A percentile compares a stretch with the other conserved stretches of the same genome.
phyloP scores from a whole-genome alignment of 2,797 vertebrate species.

The Bufotes viridis region DNA sequence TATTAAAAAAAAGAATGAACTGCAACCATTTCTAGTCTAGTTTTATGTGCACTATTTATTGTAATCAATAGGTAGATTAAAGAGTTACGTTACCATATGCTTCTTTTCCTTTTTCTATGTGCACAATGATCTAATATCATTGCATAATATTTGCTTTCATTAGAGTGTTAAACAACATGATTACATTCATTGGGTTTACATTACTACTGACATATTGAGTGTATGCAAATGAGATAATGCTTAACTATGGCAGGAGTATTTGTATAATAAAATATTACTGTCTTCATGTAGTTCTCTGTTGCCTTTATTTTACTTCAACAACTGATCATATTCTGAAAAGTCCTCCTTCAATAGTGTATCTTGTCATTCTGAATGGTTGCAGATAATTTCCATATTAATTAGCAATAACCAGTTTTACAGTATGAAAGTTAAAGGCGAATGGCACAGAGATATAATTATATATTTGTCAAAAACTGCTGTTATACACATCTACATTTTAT shows the following conservation, averaged over 20 bases:
- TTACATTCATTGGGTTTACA: background rate
- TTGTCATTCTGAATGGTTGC: background rate
- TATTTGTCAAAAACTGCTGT: no score
- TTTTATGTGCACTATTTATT: no score
- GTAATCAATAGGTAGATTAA: no score
- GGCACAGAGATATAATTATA: no score
- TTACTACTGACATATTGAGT: background rate
- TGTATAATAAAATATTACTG: background rate
- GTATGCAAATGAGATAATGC: background rate
- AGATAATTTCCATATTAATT: background rate
- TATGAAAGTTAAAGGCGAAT: background rate
- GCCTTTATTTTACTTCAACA: background rate
- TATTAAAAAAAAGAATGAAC: no score
- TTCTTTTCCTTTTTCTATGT: no score
- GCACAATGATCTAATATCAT: background rate
- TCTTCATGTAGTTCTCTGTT: background rate
- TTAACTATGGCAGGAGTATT: background rate
- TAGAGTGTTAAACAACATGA: no score
- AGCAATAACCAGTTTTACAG: background rate
- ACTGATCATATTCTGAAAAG: background rate
- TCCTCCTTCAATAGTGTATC: background rate
- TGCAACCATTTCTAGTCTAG: no score
- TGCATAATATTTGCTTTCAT: background rate
- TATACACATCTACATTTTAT: no score
- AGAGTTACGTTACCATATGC: no score